Evolutionary conservation across 1,140 invertebrate species (phyloP).

Genomic region (Pseudoatta argentina): DNA sequence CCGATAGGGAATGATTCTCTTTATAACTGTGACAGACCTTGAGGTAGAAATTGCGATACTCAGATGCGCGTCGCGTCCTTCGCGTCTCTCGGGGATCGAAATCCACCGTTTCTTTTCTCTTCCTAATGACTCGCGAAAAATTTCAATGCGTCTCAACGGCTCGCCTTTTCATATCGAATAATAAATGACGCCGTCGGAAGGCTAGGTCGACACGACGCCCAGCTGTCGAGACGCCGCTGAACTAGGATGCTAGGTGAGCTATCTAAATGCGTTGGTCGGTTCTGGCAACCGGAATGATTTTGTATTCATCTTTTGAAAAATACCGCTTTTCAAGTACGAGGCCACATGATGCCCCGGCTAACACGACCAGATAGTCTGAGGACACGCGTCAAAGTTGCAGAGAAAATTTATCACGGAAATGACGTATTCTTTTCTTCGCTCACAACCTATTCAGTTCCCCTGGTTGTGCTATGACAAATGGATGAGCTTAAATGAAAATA

Average conservation of each 20-base stretch:
- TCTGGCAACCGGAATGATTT: slow-evolving; percentile 63
- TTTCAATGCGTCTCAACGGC: slow-evolving; percentile 70
- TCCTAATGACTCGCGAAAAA: slow-evolving; percentile 79
- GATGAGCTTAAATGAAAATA: background rate
- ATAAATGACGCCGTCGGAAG: slow-evolving; percentile 74
- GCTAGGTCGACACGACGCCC: slow-evolving; percentile 2
- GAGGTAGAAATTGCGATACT: slow-evolving; percentile 25
- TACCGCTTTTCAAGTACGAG: slow-evolving; percentile 70
- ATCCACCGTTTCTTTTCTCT: slow-evolving; percentile 31
- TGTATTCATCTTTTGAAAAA: slow-evolving; percentile 76
- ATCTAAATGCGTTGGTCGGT: slow-evolving; percentile 58
- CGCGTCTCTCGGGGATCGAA: background rate
- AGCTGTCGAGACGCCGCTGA: slow-evolving; percentile 8
- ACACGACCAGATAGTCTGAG: slow-evolving; percentile 69
- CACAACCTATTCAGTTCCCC: background rate
- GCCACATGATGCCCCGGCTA: slow-evolving; percentile 13
- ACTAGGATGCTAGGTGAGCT: slow-evolving; percentile 24
- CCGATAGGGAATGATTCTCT: slow-evolving; percentile 56
- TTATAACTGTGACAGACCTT: slow-evolving; percentile 26
- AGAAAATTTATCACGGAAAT: slow-evolving; percentile 70
- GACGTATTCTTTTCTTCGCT: slow-evolving; percentile 22
- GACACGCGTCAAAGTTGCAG: slow-evolving; percentile 78
- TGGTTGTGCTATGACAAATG: background rate
- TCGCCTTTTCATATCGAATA: slow-evolving; percentile 74
- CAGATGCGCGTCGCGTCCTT: slow-evolving; percentile 41